These are phyloP conservation scores for Idaea biselata DNA, from an alignment of 2,888 invertebrate genomes.

Conservation along the genomic window DNA sequence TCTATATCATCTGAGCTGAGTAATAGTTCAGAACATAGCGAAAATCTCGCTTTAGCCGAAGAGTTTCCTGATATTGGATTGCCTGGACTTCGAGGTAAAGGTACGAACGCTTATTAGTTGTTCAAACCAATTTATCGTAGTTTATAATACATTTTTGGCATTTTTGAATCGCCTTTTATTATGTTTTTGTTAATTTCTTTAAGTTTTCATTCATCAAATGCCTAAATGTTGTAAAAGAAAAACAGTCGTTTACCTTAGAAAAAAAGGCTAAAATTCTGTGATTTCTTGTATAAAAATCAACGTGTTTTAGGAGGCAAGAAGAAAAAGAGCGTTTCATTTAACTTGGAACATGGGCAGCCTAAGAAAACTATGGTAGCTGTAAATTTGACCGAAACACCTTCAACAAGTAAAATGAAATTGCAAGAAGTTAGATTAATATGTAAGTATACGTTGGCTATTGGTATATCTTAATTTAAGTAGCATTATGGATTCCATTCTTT, in stretches of 20 bases:
- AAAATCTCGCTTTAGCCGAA: slow-evolving; percentile 12
- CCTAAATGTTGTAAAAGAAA: neutral
- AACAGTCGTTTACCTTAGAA: neutral
- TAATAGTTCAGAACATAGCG: slow-evolving; percentile 10
- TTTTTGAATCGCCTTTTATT: neutral
- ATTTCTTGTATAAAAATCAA: neutral
- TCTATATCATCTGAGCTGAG: slow-evolving; percentile 14
- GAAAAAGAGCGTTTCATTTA: slow-evolving; percentile 12
- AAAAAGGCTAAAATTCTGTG: neutral
- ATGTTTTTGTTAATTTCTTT: neutral
- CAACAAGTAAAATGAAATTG: neutral
- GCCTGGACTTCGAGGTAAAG: slow-evolving; percentile 5
- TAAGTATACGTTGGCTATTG: neutral
- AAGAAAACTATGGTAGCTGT: neutral
- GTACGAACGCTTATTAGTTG: neutral
- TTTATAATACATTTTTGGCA: neutral
- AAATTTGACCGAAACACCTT: slow-evolving; percentile 3
- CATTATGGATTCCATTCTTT: too few relatives aligned
- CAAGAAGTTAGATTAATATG: neutral
- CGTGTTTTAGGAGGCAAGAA: slow-evolving; percentile 8
- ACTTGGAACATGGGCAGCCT: slow-evolving; percentile 9
- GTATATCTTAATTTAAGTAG: too few relatives aligned
- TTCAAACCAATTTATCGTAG: neutral
- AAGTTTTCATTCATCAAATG: neutral
- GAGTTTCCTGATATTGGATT: slow-evolving; percentile 14